Base-by-base conservation (phyloP, 2,888 invertebrate genomes). In the Cybosia mesomella region DNA sequence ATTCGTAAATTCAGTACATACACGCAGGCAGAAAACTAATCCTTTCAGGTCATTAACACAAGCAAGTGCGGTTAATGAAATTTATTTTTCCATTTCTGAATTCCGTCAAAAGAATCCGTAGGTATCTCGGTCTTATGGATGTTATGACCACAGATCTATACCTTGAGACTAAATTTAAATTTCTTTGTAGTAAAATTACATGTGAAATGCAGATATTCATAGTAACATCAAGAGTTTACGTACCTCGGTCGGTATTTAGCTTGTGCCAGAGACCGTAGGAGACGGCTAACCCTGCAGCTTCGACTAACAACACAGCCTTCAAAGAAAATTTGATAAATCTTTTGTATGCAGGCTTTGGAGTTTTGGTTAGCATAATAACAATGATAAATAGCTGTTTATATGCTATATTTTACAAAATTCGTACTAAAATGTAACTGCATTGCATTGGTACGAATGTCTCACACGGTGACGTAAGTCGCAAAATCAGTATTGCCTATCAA, bases 161-260 rank as follows among this genome's bases (percentile, higher is more conserved):
- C 13, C 58, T 24, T 7, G 4, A 5, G 54, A 54, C 22, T 10
- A 54, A 54, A 63, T 36, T 53, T 54, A 18, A 11, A 66, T 54
- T 57, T 64, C 60, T 70, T 70, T 69, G 67, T 72, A 55, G 24
- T 24, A 21, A 21, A 36, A 21, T 55, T 13, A 57, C 10, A n/a
- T 2, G 18, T 43, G 58, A 57, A 10, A 28, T 32, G 36, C 21
- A 28, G 36, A 60, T 55, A 43, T 32, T 71, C 21, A 66, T 61
- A 39, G 75, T 75, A 67, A 72, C 72, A 73, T 68, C 7, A 67
- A 59, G 66, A 64, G 22, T 65, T 32, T 54, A 68, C 93, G 91
- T 90, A 97, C 98, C 97, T 95, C 96, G 95, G 82, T 96, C 96
- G 63, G 95, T 96, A 86, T 97, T 97, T 88, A 97, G 95, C 91